These are phyloP conservation scores for Melanaphis sacchari DNA, from an alignment of 1,140 invertebrate genomes.

Conservation along the genomic window DNA sequence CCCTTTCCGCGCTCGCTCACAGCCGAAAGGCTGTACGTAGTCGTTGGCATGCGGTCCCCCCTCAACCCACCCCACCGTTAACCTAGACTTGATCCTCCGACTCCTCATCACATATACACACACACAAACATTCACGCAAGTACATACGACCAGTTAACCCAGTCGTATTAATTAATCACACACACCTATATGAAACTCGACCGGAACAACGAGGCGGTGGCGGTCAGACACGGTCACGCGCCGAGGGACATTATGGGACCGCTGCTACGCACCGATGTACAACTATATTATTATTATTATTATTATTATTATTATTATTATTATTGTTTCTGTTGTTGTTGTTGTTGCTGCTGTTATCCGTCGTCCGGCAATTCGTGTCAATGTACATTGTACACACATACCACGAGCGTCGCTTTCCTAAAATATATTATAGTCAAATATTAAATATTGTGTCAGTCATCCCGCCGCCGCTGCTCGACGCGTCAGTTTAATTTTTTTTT, in stretches of 20 bases:
- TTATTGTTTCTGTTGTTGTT: not conserved
- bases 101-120: not conserved
- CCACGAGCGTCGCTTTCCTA: too few species aligned
- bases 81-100: not conserved
- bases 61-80: not conserved
- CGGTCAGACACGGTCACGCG: not conserved
- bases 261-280: not conserved
- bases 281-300: not conserved
- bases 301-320: not conserved
- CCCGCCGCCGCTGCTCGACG: too few species aligned
- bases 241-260: not conserved
- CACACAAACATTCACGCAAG: not conserved
- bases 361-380: not conserved
- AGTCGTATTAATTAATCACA: constrained; percentile 31
- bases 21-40: not conserved
- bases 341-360: not conserved
- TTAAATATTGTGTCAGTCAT: too few species aligned
- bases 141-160: not conserved
- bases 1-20: too few species aligned
- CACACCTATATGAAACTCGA: constrained; percentile 18
- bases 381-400: not conserved
- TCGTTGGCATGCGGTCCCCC: not conserved
- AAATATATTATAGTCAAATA: too few species aligned
- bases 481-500: too few species aligned
- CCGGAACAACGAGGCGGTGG: not conserved